Conservation (phyloP, 1,140 invertebrate species). For the Microplitis demolitor region DNA sequence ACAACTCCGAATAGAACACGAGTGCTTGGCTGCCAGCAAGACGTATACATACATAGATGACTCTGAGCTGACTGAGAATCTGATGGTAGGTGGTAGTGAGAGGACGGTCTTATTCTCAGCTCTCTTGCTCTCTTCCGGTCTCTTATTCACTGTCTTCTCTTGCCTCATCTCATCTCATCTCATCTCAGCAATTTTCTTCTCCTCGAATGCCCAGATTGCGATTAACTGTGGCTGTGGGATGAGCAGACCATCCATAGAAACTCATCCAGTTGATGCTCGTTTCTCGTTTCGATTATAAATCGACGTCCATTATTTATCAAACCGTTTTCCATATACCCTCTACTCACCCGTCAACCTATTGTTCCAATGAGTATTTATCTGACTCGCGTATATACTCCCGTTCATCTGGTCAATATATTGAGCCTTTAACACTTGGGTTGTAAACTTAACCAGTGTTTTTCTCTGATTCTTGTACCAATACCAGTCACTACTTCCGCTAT, state of each 20-base stretch:
- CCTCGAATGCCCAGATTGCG: too few relatives aligned
- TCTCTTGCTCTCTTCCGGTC: neutral
- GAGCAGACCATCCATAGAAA: too few relatives aligned
- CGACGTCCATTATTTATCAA: conserved; percentile 12
- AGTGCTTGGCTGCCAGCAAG: neutral
- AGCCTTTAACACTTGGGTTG: conserved; percentile 5
- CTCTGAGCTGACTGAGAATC: neutral
- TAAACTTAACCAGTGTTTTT: conserved; percentile 14
- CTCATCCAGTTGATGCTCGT: neutral
- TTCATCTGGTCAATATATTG: conserved; percentile 3
- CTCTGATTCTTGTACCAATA: neutral
- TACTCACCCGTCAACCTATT: neutral
- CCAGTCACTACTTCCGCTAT: neutral
- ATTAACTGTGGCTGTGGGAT: too few relatives aligned
- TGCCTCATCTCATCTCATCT: neutral
- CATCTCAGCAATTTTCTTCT: too few relatives aligned
- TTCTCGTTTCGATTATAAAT: conserved; percentile 18
- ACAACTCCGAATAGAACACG: neutral
- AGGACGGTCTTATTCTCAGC: neutral
- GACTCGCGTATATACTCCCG: neutral
- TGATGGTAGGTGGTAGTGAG: neutral
- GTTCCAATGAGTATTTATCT: conserved; percentile 12
- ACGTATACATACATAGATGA: neutral
- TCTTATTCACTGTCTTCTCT: neutral
- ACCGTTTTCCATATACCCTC: neutral